Evolutionary conservation across 2,113 vertebrate species (phyloP).

Genomic region (Solea senegalensis): DNA sequence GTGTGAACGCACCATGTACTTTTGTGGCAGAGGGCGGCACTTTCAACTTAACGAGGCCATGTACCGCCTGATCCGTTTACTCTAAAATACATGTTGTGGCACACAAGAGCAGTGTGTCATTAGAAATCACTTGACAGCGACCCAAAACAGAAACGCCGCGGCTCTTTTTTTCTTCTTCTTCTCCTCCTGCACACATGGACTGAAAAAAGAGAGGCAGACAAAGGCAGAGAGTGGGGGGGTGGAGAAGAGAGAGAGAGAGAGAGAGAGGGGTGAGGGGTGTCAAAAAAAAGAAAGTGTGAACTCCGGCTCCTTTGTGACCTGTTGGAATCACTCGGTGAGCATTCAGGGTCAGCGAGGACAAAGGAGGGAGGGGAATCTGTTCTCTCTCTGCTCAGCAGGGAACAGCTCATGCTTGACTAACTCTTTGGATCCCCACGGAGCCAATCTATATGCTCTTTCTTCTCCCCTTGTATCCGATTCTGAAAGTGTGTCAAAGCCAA

Average conservation of each 20-base stretch:
- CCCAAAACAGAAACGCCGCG: slow-evolving; percentile 48
- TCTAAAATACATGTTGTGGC: slow-evolving; percentile 67
- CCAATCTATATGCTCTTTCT: slow-evolving; percentile 68
- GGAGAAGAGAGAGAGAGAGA: neutral
- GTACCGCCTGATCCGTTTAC: slow-evolving; percentile 68
- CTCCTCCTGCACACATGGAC: slow-evolving; percentile 8
- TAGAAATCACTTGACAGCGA: slow-evolving; percentile 69
- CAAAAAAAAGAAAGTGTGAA: slow-evolving; percentile 52
- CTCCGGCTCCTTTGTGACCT: slow-evolving; percentile 70
- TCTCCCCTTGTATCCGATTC: slow-evolving; percentile 59
- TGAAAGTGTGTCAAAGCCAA: slow-evolving; percentile 71
- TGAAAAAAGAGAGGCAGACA: slow-evolving; percentile 21
- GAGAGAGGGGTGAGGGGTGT: slow-evolving; percentile 42
- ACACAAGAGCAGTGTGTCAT: slow-evolving; percentile 59
- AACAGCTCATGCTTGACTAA: slow-evolving; percentile 58
- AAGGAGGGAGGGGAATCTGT: slow-evolving; percentile 53
- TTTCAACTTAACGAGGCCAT: slow-evolving; percentile 71
- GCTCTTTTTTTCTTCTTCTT: slow-evolving; percentile 10
- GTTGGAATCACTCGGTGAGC: slow-evolving; percentile 64
- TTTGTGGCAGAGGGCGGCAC: slow-evolving; percentile 54
- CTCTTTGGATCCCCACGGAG: slow-evolving; percentile 52
- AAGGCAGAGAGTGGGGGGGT: slow-evolving; percentile 16
- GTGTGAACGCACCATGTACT: slow-evolving; percentile 66
- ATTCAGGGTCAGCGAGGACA: slow-evolving; percentile 66
- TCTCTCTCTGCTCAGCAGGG: slow-evolving; percentile 53